Evolutionary conservation across 2,888 invertebrate genomes (phyloP).

Genomic region (Camptogramma bilineatum): DNA sequence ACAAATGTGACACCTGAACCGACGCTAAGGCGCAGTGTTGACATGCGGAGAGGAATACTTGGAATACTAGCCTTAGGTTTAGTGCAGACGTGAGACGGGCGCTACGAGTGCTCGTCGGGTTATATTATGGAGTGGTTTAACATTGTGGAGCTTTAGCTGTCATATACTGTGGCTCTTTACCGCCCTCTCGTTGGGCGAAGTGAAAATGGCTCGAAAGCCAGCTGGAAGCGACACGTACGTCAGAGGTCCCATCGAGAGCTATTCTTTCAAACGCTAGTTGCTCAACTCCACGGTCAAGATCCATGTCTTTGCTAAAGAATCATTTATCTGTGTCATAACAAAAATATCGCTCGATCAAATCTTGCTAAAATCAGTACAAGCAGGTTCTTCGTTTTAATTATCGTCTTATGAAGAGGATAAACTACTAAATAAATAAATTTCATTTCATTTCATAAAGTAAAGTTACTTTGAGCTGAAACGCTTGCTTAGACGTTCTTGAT

Average conservation of each 20-base stretch:
- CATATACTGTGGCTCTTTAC: background rate
- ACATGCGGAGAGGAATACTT: background rate
- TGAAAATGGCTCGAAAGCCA: background rate
- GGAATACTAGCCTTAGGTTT: background rate
- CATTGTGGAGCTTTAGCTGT: background rate
- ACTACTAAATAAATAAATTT: too few relatives aligned
- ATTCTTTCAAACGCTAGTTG: background rate
- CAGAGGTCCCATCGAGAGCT: background rate
- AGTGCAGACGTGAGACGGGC: background rate
- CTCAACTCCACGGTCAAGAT: background rate
- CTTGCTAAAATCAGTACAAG: too few relatives aligned
- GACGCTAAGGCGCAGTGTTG: background rate
- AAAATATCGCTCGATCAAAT: too few relatives aligned
- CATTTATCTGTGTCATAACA: too few relatives aligned
- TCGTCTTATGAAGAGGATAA: too few relatives aligned
- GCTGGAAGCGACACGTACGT: background rate
- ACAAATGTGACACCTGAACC: slow-evolving; percentile 17
- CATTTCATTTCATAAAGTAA: too few relatives aligned
- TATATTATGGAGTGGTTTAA: background rate
- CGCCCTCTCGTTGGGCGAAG: background rate
- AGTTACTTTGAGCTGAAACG: too few relatives aligned
- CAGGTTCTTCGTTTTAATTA: too few relatives aligned
- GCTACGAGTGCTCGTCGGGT: background rate
- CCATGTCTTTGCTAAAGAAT: too few relatives aligned
- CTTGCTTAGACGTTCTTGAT: too few relatives aligned